These are phyloP conservation scores for Carcinoscorpius rotundicauda DNA, from an alignment of 1,140 invertebrate genomes.

Conservation along the genomic window DNA sequence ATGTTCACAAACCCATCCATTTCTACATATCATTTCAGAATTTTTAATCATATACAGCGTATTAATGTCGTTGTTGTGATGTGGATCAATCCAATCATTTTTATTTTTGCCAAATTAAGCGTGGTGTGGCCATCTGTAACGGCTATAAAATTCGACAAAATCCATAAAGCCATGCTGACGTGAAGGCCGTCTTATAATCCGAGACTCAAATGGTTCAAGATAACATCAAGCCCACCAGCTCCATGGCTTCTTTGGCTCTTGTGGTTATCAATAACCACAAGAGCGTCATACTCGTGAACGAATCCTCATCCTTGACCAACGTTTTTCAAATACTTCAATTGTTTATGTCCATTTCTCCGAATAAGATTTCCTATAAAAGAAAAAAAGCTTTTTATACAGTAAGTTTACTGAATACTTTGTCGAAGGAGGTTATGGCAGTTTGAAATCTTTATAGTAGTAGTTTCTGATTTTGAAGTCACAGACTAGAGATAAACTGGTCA, in stretches of 20 bases:
- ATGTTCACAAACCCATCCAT: conserved; percentile 82
- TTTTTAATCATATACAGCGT: conserved; percentile 51
- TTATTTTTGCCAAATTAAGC: conserved; percentile 19
- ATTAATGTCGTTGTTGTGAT: conserved; percentile 41
- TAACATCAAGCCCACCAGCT: conserved; percentile 36
- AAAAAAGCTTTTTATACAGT: no score
- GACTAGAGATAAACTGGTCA: no score
- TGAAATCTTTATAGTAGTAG: no score
- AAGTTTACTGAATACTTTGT: no score
- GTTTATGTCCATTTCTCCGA: conserved; percentile 30
- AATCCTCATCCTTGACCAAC: conserved; percentile 36
- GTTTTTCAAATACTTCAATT: conserved; percentile 22
- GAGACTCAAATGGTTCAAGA: conserved; percentile 43
- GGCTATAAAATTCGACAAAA: conserved; percentile 61
- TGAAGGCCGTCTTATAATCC: conserved; percentile 56
- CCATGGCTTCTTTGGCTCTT: conserved; percentile 54
- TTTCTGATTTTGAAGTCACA: no score
- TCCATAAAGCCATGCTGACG: conserved; percentile 63
- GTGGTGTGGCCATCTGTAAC: conserved; percentile 37
- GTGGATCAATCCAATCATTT: conserved; percentile 30
- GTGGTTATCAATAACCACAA: conserved; percentile 46
- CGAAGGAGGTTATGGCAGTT: no score
- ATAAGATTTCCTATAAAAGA: conserved; percentile 36
- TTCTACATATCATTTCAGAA: conserved; percentile 50
- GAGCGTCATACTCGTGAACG: conserved; percentile 28